Base-by-base conservation (phyloP, 2,113 vertebrate genomes). In the Pogonocichla stellata region DNA sequence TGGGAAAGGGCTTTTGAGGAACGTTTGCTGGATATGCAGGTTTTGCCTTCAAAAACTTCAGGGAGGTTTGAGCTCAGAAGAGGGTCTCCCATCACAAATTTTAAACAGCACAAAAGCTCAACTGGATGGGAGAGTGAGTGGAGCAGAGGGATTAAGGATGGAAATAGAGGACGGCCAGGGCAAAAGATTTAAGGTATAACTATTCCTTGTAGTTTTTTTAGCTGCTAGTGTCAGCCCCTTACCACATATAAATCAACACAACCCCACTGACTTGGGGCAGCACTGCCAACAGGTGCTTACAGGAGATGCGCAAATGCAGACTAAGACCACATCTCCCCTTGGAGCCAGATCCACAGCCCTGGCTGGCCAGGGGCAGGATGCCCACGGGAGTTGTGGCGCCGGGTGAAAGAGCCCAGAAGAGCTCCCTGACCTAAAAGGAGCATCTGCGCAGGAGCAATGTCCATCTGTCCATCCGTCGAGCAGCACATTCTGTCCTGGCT, bases 401-500 rank as follows among this genome's bases (percentile, higher is more conserved):
- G 1, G 4, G 18, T 0, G 0, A 57, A 51, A 48, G 51, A 45
- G 43, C 13, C 29, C 5, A 1, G 50, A 12, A 86, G 29, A 45
- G 5, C 25, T 69, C 43, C 24, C 18, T 29, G 14, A 20, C 72
- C 71, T 90, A 28, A 22, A 85, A 73, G 69, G 12, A 73, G 50
- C 40, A 36, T 80, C 74, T 80, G 54, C 0, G 0, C 45, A 91
- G 87, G 73, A 72, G 69, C 75, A 56, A 9, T 6, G 18, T 88
- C 78, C 60, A 53, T 96, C 80, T 11, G 7, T 94, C 96, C 53
- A 71, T 83, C 81, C 2, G 1, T 24, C 2, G 5, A 69, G 83
- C 53, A 40, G 97, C 96, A 98, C 97, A 96, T 96, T 96, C 78
- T 43, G 86, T 97, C 93, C 96, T 58, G 74, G 93, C 65, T 88